phyloP scores from a whole-genome alignment of 2,888 invertebrate genomes.

The Mechanitis mazaeus region DNA sequence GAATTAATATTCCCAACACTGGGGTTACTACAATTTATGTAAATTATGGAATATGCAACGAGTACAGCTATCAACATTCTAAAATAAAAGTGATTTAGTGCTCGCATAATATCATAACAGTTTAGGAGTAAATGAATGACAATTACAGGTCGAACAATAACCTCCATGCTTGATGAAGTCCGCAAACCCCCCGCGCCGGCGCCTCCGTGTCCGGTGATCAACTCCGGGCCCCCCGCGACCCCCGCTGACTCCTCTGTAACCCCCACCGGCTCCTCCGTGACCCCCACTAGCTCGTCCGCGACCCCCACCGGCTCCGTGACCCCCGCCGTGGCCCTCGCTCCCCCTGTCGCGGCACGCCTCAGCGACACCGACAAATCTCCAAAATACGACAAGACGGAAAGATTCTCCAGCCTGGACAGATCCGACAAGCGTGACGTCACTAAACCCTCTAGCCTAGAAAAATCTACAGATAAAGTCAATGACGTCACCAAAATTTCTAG shows the following conservation, averaged over 20 bases:
- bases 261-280: too few relatives aligned
- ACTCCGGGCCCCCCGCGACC: conserved; percentile 36
- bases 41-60: too few relatives aligned
- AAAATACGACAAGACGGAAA: conserved; percentile 6
- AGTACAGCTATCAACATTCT: too few relatives aligned
- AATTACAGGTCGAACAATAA: conserved; percentile 56
- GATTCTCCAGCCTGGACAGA: conserved; percentile 13
- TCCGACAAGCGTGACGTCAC: conserved; percentile 8
- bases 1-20: too few relatives aligned
- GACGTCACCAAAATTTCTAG: neutral
- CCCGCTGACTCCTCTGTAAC: conserved; percentile 19
- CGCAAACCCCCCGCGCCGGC: conserved; percentile 54
- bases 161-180: conserved; percentile 63
- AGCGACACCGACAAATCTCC: conserved; percentile 14
- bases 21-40: too few relatives aligned
- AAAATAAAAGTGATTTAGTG: too few relatives aligned
- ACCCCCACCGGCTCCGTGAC: too few relatives aligned
- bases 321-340: too few relatives aligned
- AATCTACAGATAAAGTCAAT: neutral
- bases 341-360: conserved; percentile 33
- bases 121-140: too few relatives aligned
- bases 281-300: conserved; percentile 32
- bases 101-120: too few relatives aligned
- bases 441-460: neutral
- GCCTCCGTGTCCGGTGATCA: conserved; percentile 25